Percentiles rank a stretch among this genome's conserved stretches.
Conservation (phyloP, 2,113 vertebrate species). For the Entelurus aequoreus region DNA sequence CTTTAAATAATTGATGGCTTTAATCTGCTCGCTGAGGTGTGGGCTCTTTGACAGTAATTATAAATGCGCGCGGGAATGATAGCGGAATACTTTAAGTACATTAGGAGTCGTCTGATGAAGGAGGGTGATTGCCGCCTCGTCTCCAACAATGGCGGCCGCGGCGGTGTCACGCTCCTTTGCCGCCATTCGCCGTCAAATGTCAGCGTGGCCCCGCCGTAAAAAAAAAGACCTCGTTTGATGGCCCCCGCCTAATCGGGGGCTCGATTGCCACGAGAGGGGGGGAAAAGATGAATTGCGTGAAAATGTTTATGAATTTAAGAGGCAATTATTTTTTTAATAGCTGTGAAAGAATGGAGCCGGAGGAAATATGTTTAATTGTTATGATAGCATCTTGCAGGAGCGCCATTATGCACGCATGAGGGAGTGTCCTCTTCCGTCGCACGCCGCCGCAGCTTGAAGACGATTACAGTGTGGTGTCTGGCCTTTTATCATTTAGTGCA, state of each 20-base stretch:
- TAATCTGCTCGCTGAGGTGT: constrained; percentile 99
- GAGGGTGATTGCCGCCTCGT: constrained; percentile 94
- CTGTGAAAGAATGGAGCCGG: constrained; percentile 69
- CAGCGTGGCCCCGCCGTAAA: constrained; percentile 87
- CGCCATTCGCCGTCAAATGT: constrained; percentile 95
- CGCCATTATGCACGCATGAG: constrained; percentile 22
- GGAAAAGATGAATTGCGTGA: constrained; percentile 70
- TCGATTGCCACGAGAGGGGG: constrained; percentile 77
- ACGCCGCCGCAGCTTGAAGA: not conserved
- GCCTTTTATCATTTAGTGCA: no score
- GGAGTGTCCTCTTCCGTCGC: constrained; percentile 42
- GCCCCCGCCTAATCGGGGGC: constrained; percentile 79
- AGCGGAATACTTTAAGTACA: constrained; percentile 99
- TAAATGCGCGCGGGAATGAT: constrained; percentile 99
- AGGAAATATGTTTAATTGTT: constrained; percentile 75
- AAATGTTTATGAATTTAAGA: constrained; percentile 78
- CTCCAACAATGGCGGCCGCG: constrained; percentile 99
- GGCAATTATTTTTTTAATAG: constrained; percentile 75
- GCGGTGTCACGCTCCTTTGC: constrained; percentile 93
- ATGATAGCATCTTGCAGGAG: constrained; percentile 64
- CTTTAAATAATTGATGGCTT: constrained; percentile 99
- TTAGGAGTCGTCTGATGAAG: constrained; percentile 99
- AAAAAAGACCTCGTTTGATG: constrained; percentile 75
- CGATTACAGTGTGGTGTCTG: no score
- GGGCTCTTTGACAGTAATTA: constrained; percentile 99